phyloP scores from a whole-genome alignment of 2,113 vertebrate genomes.

The Spea bombifrons region DNA sequence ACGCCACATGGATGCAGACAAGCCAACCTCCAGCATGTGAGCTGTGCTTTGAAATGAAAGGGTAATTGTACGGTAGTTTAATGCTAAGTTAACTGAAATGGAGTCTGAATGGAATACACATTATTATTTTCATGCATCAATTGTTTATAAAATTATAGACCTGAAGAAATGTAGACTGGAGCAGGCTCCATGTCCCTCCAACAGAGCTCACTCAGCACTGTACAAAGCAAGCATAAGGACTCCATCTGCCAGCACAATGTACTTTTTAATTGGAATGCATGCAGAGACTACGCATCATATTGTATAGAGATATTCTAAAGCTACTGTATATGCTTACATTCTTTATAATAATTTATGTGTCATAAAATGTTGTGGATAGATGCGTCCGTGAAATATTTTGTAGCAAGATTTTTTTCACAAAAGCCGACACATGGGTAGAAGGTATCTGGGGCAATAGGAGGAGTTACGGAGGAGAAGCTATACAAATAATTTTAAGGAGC shows the following conservation, averaged over 20 bases:
- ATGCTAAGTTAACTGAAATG: slow-evolving; percentile 48
- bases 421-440: too few relatives aligned
- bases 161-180: slow-evolving; percentile 31
- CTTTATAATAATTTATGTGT: not conserved
- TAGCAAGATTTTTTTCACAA: too few relatives aligned
- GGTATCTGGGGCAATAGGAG: too few relatives aligned
- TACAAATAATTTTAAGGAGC: too few relatives aligned
- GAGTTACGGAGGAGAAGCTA: too few relatives aligned
- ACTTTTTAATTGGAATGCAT: slow-evolving; percentile 33
- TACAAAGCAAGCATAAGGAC: slow-evolving; percentile 26
- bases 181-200: slow-evolving; percentile 31
- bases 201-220: slow-evolving; percentile 16
- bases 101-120: slow-evolving; percentile 45
- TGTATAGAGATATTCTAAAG: not conserved
- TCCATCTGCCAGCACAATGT: slow-evolving; percentile 40
- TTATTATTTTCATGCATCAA: slow-evolving; percentile 49
- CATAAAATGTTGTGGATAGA: too few relatives aligned
- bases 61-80: slow-evolving; percentile 47
- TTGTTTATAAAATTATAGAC: slow-evolving; percentile 47
- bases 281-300: not conserved
- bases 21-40: slow-evolving; percentile 33
- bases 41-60: slow-evolving; percentile 37
- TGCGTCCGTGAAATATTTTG: too few relatives aligned
- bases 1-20: slow-evolving; percentile 26
- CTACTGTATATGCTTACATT: not conserved